Evolutionary conservation across 2,888 invertebrate genomes (phyloP).

Genomic region (Platycheirus rosarum): DNA sequence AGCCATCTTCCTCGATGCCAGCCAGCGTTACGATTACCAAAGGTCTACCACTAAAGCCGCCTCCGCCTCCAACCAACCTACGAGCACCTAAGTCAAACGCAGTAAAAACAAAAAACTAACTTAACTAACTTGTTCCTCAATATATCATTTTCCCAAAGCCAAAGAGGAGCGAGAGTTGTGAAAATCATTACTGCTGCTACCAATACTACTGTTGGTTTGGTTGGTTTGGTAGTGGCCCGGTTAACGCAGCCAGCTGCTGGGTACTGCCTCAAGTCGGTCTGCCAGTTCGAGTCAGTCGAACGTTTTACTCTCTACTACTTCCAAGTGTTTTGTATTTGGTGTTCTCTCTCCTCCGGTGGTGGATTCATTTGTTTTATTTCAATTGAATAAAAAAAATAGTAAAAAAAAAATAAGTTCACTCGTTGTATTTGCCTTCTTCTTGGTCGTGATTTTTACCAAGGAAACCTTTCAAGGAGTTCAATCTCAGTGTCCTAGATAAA

Average conservation of each 20-base stretch:
- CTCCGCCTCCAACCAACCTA: conserved; percentile 8
- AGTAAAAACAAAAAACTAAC: background rate
- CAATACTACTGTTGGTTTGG: conserved; percentile 21
- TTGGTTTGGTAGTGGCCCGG: conserved; percentile 50
- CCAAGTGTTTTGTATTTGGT: conserved; percentile 65
- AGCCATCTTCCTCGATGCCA: conserved; percentile 61
- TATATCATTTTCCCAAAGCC: conserved; percentile 69
- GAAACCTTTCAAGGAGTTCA: conserved; percentile 31
- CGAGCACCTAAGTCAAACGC: conserved; percentile 9
- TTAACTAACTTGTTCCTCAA: conserved; percentile 66
- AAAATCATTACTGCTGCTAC: conserved; percentile 41
- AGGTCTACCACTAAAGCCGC: conserved; percentile 41
- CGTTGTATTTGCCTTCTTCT: conserved; percentile 13
- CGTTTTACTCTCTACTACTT: conserved; percentile 72
- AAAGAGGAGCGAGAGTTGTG: conserved; percentile 47
- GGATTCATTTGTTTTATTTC: conserved; percentile 38
- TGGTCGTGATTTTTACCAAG: conserved; percentile 58
- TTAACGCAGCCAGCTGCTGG: conserved; percentile 64
- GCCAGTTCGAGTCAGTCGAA: conserved; percentile 65
- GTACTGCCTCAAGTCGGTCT: conserved; percentile 68
- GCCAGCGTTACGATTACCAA: conserved; percentile 45
- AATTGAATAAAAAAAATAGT: background rate
- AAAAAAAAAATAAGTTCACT: conserved; percentile 1
- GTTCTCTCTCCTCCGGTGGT: conserved; percentile 63
- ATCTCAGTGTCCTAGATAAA: conserved; percentile 48